Conservation (phyloP, 2,797 vertebrate genomes). For the Peromyscus melanophrys region DNA sequence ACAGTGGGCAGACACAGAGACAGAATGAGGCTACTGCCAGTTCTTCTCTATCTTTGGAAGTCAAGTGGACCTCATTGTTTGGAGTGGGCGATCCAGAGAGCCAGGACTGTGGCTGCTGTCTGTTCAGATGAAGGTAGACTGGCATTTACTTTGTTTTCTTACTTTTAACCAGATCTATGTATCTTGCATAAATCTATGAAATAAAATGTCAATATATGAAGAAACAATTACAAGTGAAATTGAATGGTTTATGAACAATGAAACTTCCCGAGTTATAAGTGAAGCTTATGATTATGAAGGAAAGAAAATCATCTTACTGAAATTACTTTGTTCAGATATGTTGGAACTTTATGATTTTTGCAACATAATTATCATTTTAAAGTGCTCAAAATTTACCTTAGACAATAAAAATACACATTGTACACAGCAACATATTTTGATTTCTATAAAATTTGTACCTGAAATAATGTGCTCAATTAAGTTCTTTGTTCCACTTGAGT, state of each 20-base stretch:
- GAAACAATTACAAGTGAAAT: constrained; percentile 65
- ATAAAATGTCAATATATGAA: constrained; percentile 50
- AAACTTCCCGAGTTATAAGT: constrained; percentile 48
- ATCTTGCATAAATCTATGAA: constrained; percentile 42
- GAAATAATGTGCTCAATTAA: constrained; percentile 72
- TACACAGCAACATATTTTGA: constrained; percentile 64
- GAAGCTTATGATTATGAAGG: constrained; percentile 67
- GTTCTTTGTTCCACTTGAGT: constrained; percentile 73
- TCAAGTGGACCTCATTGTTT: not conserved
- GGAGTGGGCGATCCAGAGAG: not conserved
- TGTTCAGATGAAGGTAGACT: constrained; percentile 20
- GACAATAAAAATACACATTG: constrained; percentile 57
- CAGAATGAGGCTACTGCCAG: not conserved
- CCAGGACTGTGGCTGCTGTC: not conserved
- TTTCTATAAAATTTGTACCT: constrained; percentile 68
- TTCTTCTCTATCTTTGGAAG: constrained; percentile 36
- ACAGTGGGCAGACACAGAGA: not conserved
- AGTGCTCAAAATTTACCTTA: constrained; percentile 64
- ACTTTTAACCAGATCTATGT: not conserved
- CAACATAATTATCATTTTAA: constrained; percentile 69
- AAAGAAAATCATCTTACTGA: constrained; percentile 36
- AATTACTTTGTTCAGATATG: constrained; percentile 71
- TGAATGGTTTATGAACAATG: constrained; percentile 47
- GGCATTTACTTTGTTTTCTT: not conserved
- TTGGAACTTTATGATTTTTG: constrained; percentile 70